phyloP scores from a whole-genome alignment of 2,797 vertebrate species.

The Siniperca obscura region DNA sequence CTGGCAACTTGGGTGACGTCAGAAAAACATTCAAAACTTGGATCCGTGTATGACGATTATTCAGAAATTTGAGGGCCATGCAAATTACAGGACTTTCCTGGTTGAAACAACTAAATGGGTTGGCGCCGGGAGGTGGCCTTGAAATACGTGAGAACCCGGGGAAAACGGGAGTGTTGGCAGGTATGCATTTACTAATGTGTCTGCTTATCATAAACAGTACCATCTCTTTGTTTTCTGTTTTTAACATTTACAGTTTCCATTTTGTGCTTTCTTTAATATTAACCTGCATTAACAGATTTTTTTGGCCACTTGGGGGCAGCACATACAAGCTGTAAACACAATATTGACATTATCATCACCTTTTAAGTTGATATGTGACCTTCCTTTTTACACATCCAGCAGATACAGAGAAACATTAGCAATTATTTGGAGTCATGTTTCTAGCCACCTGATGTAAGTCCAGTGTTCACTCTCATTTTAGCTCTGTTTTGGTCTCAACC shows the following conservation, averaged over 20 bases:
- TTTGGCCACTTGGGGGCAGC: neutral
- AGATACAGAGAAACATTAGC: neutral
- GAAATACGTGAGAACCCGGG: no score
- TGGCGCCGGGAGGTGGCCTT: no score
- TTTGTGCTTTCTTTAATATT: neutral
- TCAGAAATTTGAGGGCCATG: no score
- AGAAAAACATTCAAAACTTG: no score
- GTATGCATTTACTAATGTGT: neutral
- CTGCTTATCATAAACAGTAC: neutral
- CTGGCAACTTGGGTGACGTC: no score
- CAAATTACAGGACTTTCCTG: no score
- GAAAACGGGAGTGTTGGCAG: no score
- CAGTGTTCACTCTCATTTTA: neutral
- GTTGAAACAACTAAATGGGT: no score
- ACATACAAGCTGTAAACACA: neutral
- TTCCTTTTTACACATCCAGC: neutral
- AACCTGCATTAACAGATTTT: neutral
- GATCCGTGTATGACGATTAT: no score
- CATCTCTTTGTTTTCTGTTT: slow-evolving; percentile 2
- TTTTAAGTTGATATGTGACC: neutral
- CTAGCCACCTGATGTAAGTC: neutral
- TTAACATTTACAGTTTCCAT: neutral
- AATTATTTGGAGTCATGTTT: neutral
- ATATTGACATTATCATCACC: neutral
- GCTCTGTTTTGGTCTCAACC: neutral